Conservation (phyloP, 2,113 vertebrate species). For the Rhynchomys soricoides region DNA sequence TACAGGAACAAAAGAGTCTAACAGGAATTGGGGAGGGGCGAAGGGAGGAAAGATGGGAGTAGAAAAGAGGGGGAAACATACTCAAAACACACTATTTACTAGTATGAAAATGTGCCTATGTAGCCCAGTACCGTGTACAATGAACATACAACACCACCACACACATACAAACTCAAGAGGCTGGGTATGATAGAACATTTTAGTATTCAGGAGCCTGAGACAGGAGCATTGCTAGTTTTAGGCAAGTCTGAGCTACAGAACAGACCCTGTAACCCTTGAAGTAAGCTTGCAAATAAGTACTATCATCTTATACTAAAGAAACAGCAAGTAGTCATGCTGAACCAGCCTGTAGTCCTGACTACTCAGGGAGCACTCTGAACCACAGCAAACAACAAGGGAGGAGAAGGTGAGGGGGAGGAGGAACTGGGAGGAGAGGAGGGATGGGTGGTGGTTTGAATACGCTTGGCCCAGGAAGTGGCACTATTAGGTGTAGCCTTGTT, state of each 20-base stretch:
- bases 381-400: no score
- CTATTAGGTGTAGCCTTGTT: no score
- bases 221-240: not conserved
- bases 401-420: no score
- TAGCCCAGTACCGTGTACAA: not conserved
- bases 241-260: not conserved
- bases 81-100: not conserved
- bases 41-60: not conserved
- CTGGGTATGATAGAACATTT: not conserved
- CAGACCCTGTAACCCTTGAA: not conserved
- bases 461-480: no score
- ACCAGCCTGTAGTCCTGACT: not conserved
- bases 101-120: not conserved
- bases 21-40: not conserved
- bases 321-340: not conserved
- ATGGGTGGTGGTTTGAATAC: no score
- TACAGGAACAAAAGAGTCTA: not conserved
- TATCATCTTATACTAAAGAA: not conserved
- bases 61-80: not conserved
- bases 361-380: not conserved
- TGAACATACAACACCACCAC: not conserved
- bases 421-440: no score
- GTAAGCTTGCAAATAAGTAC: not conserved
- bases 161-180: not conserved
- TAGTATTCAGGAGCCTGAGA: not conserved